phyloP scores from a whole-genome alignment of 2,113 vertebrate genomes.

The Clarias batrachus region DNA sequence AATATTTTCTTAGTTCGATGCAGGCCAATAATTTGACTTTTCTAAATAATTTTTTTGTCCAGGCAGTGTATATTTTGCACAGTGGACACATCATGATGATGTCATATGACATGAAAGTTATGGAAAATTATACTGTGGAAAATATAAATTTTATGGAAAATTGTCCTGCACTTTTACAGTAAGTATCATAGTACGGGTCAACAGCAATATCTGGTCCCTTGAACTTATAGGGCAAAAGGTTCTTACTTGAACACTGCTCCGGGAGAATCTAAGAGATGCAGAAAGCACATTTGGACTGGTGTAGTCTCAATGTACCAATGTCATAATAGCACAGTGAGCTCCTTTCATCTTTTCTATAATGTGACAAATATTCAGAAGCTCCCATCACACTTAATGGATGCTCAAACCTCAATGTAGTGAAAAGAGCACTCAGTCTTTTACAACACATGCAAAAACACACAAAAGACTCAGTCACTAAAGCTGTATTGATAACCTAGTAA shows the following conservation, averaged over 20 bases:
- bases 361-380: conserved; percentile 40
- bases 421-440: conserved; percentile 43
- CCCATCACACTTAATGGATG: conserved; percentile 49
- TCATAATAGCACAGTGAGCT: conserved; percentile 30
- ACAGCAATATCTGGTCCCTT: neutral
- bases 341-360: conserved; percentile 45
- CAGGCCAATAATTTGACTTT: no score
- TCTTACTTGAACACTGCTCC: conserved; percentile 1
- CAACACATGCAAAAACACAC: conserved; percentile 33
- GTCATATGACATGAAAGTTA: neutral
- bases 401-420: conserved; percentile 23
- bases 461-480: conserved; percentile 41
- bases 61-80: neutral
- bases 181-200: conserved; percentile 18
- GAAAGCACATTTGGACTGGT: neutral
- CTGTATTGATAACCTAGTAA: conserved; percentile 24
- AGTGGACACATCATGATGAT: neutral
- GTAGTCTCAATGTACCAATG: conserved; percentile 31
- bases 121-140: neutral
- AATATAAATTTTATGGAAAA: no score
- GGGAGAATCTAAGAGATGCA: conserved; percentile 7
- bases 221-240: neutral
- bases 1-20: no score
- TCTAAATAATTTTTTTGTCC: no score
- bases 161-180: neutral